phyloP scores from a whole-genome alignment of 2,888 invertebrate genomes.

The Hydriomena furcata region DNA sequence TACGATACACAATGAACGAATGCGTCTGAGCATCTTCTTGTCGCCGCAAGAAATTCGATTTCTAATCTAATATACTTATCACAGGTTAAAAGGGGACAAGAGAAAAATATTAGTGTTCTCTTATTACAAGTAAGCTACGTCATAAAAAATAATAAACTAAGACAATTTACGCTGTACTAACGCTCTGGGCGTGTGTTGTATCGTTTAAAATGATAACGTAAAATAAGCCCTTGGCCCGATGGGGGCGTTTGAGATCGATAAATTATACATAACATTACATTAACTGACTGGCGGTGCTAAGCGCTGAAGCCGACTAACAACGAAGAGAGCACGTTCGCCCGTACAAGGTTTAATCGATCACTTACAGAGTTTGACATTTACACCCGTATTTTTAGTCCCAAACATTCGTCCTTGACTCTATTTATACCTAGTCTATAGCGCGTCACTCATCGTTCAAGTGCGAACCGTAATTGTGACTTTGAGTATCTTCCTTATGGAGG shows the following conservation, averaged over 20 bases:
- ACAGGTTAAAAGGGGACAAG: slow-evolving; percentile 83
- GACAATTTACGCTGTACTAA: slow-evolving; percentile 72
- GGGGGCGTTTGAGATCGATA: slow-evolving; percentile 79
- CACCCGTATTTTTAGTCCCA: slow-evolving; percentile 16
- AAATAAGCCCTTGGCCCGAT: slow-evolving; percentile 70
- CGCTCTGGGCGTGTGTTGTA: slow-evolving; percentile 53
- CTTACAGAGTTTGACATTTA: slow-evolving; percentile 26
- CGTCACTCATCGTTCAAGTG: too few relatives aligned
- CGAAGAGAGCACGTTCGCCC: slow-evolving; percentile 58
- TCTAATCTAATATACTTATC: slow-evolving; percentile 81
- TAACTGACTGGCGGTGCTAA: slow-evolving; percentile 72
- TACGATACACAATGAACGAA: slow-evolving; percentile 65
- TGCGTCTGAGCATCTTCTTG: slow-evolving; percentile 75
- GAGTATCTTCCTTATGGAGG: too few relatives aligned
- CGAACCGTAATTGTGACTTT: too few relatives aligned
- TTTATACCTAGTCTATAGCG: background rate
- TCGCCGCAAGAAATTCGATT: slow-evolving; percentile 72
- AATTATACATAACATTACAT: slow-evolving; percentile 59
- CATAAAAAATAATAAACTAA: slow-evolving; percentile 66
- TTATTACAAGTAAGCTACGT: slow-evolving; percentile 69
- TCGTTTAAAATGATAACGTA: slow-evolving; percentile 55
- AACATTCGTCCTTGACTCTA: slow-evolving; percentile 9
- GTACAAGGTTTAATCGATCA: slow-evolving; percentile 29
- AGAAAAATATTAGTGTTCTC: slow-evolving; percentile 82
- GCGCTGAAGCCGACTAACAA: slow-evolving; percentile 64